phyloP scores from a whole-genome alignment of 2,888 invertebrate genomes.

The Syritta pipiens region DNA sequence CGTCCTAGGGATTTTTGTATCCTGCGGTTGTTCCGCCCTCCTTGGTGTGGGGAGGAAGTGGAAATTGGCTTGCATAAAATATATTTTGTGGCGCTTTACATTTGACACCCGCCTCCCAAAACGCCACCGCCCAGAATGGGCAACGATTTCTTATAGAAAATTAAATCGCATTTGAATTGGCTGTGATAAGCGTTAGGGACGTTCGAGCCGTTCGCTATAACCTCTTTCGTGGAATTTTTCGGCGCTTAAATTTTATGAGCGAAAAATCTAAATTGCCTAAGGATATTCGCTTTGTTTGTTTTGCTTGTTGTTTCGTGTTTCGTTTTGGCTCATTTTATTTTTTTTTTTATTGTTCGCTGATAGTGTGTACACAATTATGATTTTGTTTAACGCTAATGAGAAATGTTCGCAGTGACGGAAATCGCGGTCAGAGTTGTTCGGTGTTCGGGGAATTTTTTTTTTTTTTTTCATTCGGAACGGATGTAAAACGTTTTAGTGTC shows the following conservation, averaged over 20 bases:
- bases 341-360: background rate
- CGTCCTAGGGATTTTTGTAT: conserved; percentile 11
- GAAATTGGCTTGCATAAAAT: conserved; percentile 32
- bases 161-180: conserved; percentile 59
- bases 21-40: conserved; percentile 30
- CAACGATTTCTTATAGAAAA: conserved; percentile 56
- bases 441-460: too few species aligned
- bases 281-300: conserved; percentile 23
- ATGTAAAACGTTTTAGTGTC: too few species aligned
- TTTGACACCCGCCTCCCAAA: background rate
- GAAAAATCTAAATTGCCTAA: conserved; percentile 54
- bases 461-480: too few species aligned
- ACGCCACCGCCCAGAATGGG: conserved; percentile 24
- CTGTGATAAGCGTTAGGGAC: conserved; percentile 64
- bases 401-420: too few species aligned
- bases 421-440: too few species aligned
- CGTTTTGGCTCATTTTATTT: conserved; percentile 2
- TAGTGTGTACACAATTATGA: conserved; percentile 16
- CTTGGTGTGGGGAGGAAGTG: conserved; percentile 3
- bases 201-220: conserved; percentile 51
- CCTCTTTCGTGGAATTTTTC: conserved; percentile 39
- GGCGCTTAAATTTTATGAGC: conserved; percentile 53
- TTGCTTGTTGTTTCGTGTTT: background rate
- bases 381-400: conserved; percentile 26
- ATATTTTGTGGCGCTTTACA: conserved; percentile 9